phyloP scores from a whole-genome alignment of 2,888 invertebrate species.

The Thysanoteuthis rhombus region DNA sequence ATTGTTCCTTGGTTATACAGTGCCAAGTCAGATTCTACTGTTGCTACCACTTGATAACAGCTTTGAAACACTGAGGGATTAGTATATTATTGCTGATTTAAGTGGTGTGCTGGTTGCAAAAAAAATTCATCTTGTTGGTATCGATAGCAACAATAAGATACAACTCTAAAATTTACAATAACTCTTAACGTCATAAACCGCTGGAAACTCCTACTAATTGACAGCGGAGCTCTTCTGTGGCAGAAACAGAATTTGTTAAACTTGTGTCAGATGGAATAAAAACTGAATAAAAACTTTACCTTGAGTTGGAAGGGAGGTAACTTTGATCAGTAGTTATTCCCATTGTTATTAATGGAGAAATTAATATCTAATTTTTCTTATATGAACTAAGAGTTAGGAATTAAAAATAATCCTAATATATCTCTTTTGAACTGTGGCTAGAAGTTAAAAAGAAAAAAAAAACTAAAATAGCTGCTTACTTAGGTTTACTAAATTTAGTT shows the following conservation, averaged over 20 bases:
- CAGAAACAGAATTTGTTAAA: too few species aligned
- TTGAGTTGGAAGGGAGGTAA: too few species aligned
- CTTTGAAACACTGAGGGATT: not conserved
- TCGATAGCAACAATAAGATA: not conserved
- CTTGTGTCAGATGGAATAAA: too few species aligned
- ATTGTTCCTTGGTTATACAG: not conserved
- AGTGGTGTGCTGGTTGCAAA: not conserved
- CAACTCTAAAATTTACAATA: too few species aligned
- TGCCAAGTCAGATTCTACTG: not conserved
- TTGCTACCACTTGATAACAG: not conserved
- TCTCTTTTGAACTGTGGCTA: not conserved
- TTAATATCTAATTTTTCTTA: too few species aligned
- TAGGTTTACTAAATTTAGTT: not conserved
- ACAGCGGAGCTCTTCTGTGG: too few species aligned
- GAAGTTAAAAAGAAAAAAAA: not conserved
- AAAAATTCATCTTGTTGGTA: not conserved
- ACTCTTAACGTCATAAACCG: too few species aligned
- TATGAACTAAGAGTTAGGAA: too few species aligned
- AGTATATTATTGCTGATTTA: not conserved
- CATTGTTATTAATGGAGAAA: too few species aligned
- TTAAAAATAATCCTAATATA: not conserved
- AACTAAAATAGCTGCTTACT: not conserved
- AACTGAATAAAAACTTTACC: too few species aligned
- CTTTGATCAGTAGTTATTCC: too few species aligned
- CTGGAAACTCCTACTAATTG: too few species aligned